Evolutionary conservation across 2,113 vertebrate genomes (phyloP).

Genomic region (Lonchura striata): DNA sequence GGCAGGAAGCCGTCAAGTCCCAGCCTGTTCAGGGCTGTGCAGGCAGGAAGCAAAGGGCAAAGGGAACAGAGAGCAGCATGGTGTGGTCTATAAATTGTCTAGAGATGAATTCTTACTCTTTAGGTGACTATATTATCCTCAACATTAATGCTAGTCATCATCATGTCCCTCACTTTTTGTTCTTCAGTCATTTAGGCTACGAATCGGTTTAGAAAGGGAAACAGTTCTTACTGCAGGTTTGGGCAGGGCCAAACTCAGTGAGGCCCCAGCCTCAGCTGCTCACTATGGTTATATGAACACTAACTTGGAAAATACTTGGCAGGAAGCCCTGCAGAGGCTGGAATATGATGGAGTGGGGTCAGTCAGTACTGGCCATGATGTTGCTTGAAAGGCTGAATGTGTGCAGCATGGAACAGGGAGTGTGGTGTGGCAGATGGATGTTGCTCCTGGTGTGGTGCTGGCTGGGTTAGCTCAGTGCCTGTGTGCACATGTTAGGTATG

Average conservation of each 20-base stretch:
- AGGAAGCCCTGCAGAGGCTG: not conserved
- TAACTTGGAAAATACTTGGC: not conserved
- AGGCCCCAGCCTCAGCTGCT: not conserved
- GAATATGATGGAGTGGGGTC: not conserved
- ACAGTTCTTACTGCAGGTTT: not conserved
- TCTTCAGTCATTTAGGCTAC: not conserved
- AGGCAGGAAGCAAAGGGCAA: not conserved
- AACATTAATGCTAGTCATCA: not conserved
- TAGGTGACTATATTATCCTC: not conserved
- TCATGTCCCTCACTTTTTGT: not conserved
- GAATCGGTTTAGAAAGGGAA: not conserved
- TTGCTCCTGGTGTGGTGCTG: not conserved
- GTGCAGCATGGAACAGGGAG: not conserved
- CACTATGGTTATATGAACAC: not conserved
- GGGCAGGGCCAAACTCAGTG: not conserved
- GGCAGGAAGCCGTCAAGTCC: not conserved
- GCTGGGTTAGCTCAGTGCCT: not conserved
- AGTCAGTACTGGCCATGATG: not conserved
- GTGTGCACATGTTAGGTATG: constrained; percentile 19
- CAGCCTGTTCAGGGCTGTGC: not conserved
- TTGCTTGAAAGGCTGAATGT: not conserved
- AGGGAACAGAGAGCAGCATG: not conserved
- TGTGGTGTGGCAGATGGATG: not conserved
- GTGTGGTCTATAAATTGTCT: not conserved
- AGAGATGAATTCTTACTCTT: not conserved